Evolutionary conservation across 2,797 vertebrate species (phyloP), one percentile per base, ranked within the genome.

Genomic region (Myotis pilosus): DNA sequence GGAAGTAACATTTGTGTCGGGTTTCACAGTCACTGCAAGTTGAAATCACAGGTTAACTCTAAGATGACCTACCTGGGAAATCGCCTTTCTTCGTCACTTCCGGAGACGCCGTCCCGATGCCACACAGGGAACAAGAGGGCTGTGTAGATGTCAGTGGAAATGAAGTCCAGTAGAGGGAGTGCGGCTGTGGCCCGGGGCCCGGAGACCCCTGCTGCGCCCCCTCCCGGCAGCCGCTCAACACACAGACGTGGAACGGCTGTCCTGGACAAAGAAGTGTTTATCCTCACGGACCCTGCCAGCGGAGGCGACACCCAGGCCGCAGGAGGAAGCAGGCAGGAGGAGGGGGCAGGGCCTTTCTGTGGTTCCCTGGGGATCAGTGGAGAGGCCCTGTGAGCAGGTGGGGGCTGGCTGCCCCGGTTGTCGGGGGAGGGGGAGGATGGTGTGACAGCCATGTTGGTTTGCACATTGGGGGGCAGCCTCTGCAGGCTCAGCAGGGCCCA

Each of bases 301-400:
- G 68, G 53, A 75, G 23, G 9, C 53, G 10, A 33, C 3, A 0
- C 4, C 1, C 47, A 17, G 38, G 53, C 25, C 6, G 0, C 33
- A 3, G 0, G 4, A 25, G n/a, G 47, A 22, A 28, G 57, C 22
- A 28, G 49, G 57, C 16, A 0, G 36, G 49, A 41, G 30, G 19
- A 0, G 3, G 5, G 19, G 3, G 10, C 30, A 4, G 22, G 9
- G 30, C 2, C 28, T 78, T 36, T 9, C 20, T 5, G 10, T 36
- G 25, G 41, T 36, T 72, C 30, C 22, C 3, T 5, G 7, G 68
- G 36, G 23, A 49, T 20, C 16, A 38, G 13, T 4, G 55, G 60
- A 30, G 2, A 13, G 57, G 53, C n/a, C 3, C 22, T 2, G 8
- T 11, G 17, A 60, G 55, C 47, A 20, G 92, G 55, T 23, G 3